Conservation (phyloP, 2,888 invertebrate species). For the Hipparchia semele region DNA sequence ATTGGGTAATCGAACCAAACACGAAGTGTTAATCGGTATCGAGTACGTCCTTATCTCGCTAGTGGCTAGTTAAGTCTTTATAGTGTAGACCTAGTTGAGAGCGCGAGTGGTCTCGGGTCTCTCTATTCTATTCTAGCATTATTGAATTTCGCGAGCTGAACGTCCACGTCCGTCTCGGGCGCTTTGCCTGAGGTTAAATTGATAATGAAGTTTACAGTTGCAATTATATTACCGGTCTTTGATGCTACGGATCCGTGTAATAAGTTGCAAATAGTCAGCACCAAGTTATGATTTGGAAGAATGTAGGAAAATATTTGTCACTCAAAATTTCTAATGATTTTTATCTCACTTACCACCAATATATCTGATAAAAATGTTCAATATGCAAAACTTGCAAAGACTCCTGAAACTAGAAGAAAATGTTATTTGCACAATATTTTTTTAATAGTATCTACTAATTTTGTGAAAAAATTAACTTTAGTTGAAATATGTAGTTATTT, state of each 20-base stretch:
- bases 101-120: conserved; percentile 45
- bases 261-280: conserved; percentile 46
- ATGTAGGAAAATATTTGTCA: background rate
- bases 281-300: conserved; percentile 31
- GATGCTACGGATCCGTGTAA: conserved; percentile 34
- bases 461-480: too few relatives aligned
- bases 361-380: too few relatives aligned
- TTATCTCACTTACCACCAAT: too few relatives aligned
- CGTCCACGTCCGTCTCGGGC: conserved; percentile 47
- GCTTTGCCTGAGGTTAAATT: conserved; percentile 48
- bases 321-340: too few relatives aligned
- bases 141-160: conserved; percentile 58
- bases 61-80: background rate
- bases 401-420: too few relatives aligned
- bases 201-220: conserved; percentile 49
- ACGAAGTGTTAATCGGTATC: background rate
- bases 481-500: too few relatives aligned
- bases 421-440: too few relatives aligned
- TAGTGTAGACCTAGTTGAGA: background rate
- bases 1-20: background rate
- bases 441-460: too few relatives aligned
- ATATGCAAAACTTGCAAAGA: too few relatives aligned
- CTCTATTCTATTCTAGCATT: conserved; percentile 49
- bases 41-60: background rate
- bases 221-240: conserved; percentile 44